Base-by-base conservation (phyloP, 2,888 invertebrate genomes). In the Dascillus cervinus region DNA sequence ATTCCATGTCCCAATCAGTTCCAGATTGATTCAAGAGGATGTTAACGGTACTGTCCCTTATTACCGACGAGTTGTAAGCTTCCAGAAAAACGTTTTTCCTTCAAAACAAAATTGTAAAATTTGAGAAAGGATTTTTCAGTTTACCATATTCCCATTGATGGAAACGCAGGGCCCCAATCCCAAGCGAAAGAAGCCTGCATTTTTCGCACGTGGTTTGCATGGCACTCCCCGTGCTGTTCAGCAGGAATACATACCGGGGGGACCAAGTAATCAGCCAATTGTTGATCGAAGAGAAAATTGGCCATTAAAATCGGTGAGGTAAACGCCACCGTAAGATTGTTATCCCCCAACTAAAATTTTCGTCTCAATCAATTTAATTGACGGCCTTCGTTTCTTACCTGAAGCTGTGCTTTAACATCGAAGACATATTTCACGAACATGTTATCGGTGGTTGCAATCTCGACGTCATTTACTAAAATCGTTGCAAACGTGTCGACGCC, bases 111-210 rank as follows among this genome's bases (percentile, higher is more conserved):
- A n/a, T n/a, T n/a, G n/a, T 13, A n/a, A 17, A 11, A 22, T 6
- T 22, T 11, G 23, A 5, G 4, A 22, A 5, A 6, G 9, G 9
- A 22, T 22, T 6, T 22, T 11, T 25, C 11, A 8, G 14, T 15
- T 61, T 71, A 88, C 92, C 95, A 96, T 32, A 98, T 78, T 30
- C 96, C 97, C 44, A 85, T 75, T 1, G 92, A 90, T 1, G 95
- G 90, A 43, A 94, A 88, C 0, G 94, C 86, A 1, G 95, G 91
- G 13, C 95, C 96, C 94, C 95, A 96, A 57, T 94, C 95, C 89
- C 97, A 96, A 19, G 84, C 72, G 59, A 92, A 98, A 1, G 92
- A 90, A 4, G 91, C 84, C 65, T 94, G 91, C 86, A 89, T 88
- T 65, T 92, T 92, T 29, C 92, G 69, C 20, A 95, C 67, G 63